Evolutionary conservation across 2,113 vertebrate genomes (phyloP), one percentile per base, ranked within the genome.

Genomic region (Esox niger): DNA sequence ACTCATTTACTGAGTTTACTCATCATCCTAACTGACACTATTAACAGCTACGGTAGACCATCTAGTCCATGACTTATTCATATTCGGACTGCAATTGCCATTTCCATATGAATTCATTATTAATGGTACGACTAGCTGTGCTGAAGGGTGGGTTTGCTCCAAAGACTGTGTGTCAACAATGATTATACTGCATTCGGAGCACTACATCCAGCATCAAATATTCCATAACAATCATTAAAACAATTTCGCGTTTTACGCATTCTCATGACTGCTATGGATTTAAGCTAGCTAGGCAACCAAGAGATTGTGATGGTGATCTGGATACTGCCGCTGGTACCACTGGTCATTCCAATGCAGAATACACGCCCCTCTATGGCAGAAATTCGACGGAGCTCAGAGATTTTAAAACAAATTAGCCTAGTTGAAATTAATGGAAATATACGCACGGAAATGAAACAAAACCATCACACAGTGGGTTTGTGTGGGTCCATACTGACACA

Each of bases 331-430:
- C 32, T 55, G 49, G 64, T 33, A 17, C 52, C 60, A 58, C 52
- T 30, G 43, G 31, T 32, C 38, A 35, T 56, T 30, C 83, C 80
- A 84, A 86, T 85, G 87, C 86, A 87, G 86, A 43, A 83, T 79
- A 85, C 88, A 91, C 90, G 82, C 89, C 86, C 89, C 86, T 86
- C 84, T 79, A 65, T 75, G 66, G 13, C 55, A 15, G 4, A 25
- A 25, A 8, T 17, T 57, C 55, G 6, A n/a, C 57, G 17, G 15
- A 43, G 15, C 57, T 2, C 57, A 59, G 13, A n/a, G 4, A 38
- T 38, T 15, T 1, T 15, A 38, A 2, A 38, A 3, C 38, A 43
- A 43, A 43, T 43, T 0, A n/a, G n/a, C 11, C 11, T 17, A 13
- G 10, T 17, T 1, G 1, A 4, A 43, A 43, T 0, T 15, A 43